Evolutionary conservation across 1,140 invertebrate species (phyloP), one percentile per base, ranked within the genome.

Genomic region (Gonioctena quinquepunctata): DNA sequence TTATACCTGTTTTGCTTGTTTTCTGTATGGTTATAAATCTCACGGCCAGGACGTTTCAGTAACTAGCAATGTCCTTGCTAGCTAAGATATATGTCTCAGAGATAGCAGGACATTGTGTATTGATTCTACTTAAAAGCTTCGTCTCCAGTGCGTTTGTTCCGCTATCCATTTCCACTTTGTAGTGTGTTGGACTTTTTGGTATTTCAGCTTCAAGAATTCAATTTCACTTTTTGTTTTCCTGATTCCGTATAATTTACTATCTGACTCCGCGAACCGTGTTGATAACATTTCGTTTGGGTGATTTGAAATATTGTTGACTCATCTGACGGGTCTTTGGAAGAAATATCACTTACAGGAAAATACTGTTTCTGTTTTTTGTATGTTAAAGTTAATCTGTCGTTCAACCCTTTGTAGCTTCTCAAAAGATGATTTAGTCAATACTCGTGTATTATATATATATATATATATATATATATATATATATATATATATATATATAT

Each of bases 91-190:
- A 80, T 80, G 78, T 77, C 65, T 71, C 25, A 28, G 70, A 75
- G 76, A 79, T 77, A 78, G 74, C 68, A 76, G 76, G 76, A 79
- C 77, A 81, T 79, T 72, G 79, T 79, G 77, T 79, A 81, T 81
- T 77, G 80, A 81, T 81, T 81, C 78, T 74, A 72, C 74, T 77
- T 79, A 79, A 81, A 81, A 79, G 78, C 80, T 75, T 76, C 74
- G 25, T 62, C 60, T 56, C n/a, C 49, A 66, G 74, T 72, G 74
- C 74, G 33, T 42, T 42, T 42, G 33, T 42, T 42, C 16, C 33
- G 2, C 13, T 42, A 42, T 42, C 33, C 33, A 42, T 42, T 42
- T n/a, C 33, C 33, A 42, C 33, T 42, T 42, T n/a, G 7, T 42
- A n/a, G 11, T 42, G 33, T 42, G 16, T 42, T 3, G 16, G 33